phyloP scores from a whole-genome alignment of 2,888 invertebrate genomes.

The Galerucella pusilla region DNA sequence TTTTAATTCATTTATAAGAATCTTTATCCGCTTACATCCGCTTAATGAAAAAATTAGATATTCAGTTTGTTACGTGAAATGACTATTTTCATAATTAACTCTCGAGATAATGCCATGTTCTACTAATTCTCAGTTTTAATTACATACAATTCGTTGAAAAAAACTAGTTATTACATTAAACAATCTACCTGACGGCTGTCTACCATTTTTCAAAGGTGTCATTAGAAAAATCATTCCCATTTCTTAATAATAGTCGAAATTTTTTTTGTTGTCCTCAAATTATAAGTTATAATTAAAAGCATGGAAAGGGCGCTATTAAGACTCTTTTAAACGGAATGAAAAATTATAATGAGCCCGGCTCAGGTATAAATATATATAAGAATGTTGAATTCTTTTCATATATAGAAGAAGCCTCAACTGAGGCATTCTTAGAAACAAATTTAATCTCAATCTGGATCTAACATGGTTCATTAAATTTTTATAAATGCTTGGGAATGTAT shows the following conservation, averaged over 20 bases:
- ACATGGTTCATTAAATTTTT: slow-evolving; percentile 36
- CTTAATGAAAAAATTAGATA: neutral
- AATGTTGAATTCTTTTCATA: slow-evolving; percentile 28
- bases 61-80: neutral
- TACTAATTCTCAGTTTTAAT: slow-evolving; percentile 30
- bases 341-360: slow-evolving; percentile 31
- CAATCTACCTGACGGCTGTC: slow-evolving; percentile 25
- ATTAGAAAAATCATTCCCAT: slow-evolving; percentile 29
- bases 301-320: slow-evolving; percentile 35
- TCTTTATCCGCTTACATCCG: neutral
- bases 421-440: slow-evolving; percentile 31
- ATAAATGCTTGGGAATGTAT: slow-evolving; percentile 19
- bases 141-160: slow-evolving; percentile 16
- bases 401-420: slow-evolving; percentile 3
- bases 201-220: slow-evolving; percentile 31
- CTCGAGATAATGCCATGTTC: slow-evolving; percentile 12
- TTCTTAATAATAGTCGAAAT: slow-evolving; percentile 29
- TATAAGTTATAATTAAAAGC: slow-evolving; percentile 39
- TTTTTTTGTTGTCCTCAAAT: slow-evolving; percentile 30
- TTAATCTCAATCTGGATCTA: slow-evolving; percentile 35
- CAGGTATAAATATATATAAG: slow-evolving; percentile 30
- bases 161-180: slow-evolving; percentile 12
- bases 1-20: neutral
- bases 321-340: slow-evolving; percentile 29
- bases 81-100: slow-evolving; percentile 18